phyloP scores from a whole-genome alignment of 2,113 vertebrate species.

The Cottus gobio region DNA sequence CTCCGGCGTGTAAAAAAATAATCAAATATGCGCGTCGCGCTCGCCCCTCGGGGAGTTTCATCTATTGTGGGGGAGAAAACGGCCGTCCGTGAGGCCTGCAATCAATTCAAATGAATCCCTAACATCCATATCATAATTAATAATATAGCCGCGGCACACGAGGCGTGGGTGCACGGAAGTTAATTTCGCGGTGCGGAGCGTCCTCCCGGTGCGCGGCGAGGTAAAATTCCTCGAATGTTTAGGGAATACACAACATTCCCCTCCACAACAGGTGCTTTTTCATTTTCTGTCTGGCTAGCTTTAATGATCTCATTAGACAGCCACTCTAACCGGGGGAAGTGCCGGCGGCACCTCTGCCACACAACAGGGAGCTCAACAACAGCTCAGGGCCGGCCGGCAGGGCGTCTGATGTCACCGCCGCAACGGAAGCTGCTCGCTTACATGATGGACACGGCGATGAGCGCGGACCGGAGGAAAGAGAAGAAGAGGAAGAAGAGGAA shows the following conservation, averaged over 20 bases:
- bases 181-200: slow-evolving; percentile 61
- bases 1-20: not conserved
- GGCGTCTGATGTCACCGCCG: slow-evolving; percentile 57
- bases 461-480: not conserved
- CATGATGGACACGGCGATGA: slow-evolving; percentile 47
- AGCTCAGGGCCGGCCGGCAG: slow-evolving; percentile 20
- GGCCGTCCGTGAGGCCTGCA: slow-evolving; percentile 18
- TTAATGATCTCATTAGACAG: slow-evolving; percentile 82
- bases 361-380: slow-evolving; percentile 47
- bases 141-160: slow-evolving; percentile 49
- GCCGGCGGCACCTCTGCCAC: slow-evolving; percentile 52
- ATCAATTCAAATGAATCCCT: slow-evolving; percentile 68
- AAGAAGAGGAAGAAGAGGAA: slow-evolving; percentile 14
- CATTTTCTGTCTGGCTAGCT: slow-evolving; percentile 74
- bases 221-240: slow-evolving; percentile 61
- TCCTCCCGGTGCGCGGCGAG: slow-evolving; percentile 39
- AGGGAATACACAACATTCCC: slow-evolving; percentile 67
- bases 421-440: slow-evolving; percentile 55
- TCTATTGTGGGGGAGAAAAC: slow-evolving; percentile 13
- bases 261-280: slow-evolving; percentile 78
- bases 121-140: slow-evolving; percentile 58
- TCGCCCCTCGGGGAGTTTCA: too few species aligned
- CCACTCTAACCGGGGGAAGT: slow-evolving; percentile 43
- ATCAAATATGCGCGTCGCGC: too few species aligned
- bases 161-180: slow-evolving; percentile 52